Conservation (phyloP, 2,113 vertebrate species). For the Gasterosteus nipponicus region DNA sequence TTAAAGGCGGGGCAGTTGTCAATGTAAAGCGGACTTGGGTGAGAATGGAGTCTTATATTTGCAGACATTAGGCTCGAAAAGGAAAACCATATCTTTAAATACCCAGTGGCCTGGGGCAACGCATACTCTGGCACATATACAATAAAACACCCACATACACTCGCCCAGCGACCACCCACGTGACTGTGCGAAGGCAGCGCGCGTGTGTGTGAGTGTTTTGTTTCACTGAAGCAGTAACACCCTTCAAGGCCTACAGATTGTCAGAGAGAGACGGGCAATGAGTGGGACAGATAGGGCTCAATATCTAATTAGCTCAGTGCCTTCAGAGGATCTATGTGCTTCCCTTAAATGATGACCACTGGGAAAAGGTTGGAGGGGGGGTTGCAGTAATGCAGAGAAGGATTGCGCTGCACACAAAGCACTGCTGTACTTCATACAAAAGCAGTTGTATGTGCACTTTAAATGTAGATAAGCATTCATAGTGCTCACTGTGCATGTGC, state of each 20-base stretch:
- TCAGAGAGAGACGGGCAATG: conserved; percentile 27
- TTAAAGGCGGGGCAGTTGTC: conserved; percentile 5
- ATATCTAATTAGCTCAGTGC: conserved; percentile 66
- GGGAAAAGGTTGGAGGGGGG: conserved; percentile 6
- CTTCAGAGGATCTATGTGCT: conserved; percentile 57
- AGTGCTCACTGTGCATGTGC: neutral
- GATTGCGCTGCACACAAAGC: neutral
- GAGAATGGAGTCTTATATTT: conserved; percentile 4
- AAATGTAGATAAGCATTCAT: neutral
- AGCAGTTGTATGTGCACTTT: neutral
- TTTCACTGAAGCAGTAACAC: conserved; percentile 52
- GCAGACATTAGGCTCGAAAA: neutral
- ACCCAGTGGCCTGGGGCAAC: conserved; percentile 17
- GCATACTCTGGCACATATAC: neutral
- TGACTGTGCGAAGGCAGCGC: conserved; percentile 11
- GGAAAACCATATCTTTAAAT: conserved; percentile 18
- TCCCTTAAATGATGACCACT: conserved; percentile 60
- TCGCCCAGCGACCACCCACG: conserved; percentile 10
- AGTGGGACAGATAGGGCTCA: conserved; percentile 42
- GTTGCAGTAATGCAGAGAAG: conserved; percentile 14
- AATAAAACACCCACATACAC: conserved; percentile 22
- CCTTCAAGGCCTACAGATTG: conserved; percentile 37
- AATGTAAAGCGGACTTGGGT: neutral
- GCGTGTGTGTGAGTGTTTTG: conserved; percentile 11
- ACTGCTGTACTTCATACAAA: neutral